Percentiles rank a stretch among this genome's conserved stretches.
Evolutionary conservation across 2,113 vertebrate genomes (phyloP).

Genomic region (Callithrix jacchus): DNA sequence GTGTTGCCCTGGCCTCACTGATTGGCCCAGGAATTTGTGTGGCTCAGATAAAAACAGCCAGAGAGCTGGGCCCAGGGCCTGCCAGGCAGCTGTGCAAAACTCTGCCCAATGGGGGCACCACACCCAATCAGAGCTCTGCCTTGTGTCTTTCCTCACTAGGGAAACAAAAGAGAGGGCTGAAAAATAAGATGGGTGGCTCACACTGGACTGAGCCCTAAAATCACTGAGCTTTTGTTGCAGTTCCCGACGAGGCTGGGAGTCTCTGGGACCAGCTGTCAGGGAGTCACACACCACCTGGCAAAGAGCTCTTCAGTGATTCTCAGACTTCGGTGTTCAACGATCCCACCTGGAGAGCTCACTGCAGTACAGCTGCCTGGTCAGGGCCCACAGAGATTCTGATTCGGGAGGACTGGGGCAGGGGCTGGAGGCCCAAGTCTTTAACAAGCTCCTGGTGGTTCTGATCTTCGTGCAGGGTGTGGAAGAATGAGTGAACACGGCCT

Average conservation of each 20-base stretch:
- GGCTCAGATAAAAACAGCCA: not conserved
- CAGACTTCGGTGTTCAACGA: not conserved
- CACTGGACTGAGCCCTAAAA: not conserved
- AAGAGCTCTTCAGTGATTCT: not conserved
- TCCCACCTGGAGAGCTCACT: not conserved
- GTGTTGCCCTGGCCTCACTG: not conserved
- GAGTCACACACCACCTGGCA: not conserved
- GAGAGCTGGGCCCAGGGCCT: not conserved
- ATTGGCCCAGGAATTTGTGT: not conserved
- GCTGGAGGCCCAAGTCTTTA: not conserved
- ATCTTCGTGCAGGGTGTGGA: not conserved
- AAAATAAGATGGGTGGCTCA: not conserved
- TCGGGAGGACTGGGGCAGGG: not conserved
- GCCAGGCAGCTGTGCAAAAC: rapidly evolving
- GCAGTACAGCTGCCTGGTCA: not conserved
- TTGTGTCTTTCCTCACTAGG: not conserved
- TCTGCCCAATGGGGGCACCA: not conserved
- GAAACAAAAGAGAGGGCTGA: not conserved
- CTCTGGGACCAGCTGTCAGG: not conserved
- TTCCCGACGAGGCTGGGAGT: not conserved
- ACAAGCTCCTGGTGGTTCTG: not conserved
- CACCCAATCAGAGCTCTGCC: not conserved
- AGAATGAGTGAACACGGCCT: not conserved
- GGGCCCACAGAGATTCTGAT: not conserved
- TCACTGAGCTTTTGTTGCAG: not conserved